Evolutionary conservation across 2,888 invertebrate genomes (phyloP), one percentile per base, ranked within the genome.

Genomic region (Unio pictorum): DNA sequence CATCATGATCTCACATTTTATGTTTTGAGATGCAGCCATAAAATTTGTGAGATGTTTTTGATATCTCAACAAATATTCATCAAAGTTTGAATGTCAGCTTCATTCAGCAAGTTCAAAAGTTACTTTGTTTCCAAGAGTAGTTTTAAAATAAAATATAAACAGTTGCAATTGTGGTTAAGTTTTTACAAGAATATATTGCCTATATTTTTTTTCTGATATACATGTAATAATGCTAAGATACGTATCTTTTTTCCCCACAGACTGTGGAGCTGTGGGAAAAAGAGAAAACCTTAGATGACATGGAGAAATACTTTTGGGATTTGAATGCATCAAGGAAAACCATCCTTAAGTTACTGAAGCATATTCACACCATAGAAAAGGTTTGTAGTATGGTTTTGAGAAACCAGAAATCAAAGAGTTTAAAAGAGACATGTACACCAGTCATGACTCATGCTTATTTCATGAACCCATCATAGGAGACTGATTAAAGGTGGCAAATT

Each of bases 241-340:
- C 7, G 23, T 60, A 5, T 60, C 4, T 60, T 45, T 58, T 63
- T 45, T 71, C 18, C 71, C 77, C 80, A 20, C 76, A 94, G 94
- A 94, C 92, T 80, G 88, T 92, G 0, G 97, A 98, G 87, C 92
- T 94, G 0, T 98, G 98, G 98, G 98, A 98, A 90, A 91, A 91
- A 1, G 93, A 94, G 20, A 97, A 97, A 89, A 91, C 92, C 0
- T 93, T 95, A 85, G 94, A 92, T 0, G 98, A 98, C 88, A 96
- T 96, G 96, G 96, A 97, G 87, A 93, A 93, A 82, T 98, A 95
- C 84, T 92, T 94, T 81, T 98, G 96, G 94, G 93, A 94, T 68
- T 92, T 92, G 17, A 95, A 94, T 86, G 90, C 91, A 26, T 95
- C 95, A 0, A 94, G 93, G 83, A 90, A 91, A 69, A 92, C 91